These are phyloP conservation scores for Heteromurus nitidus DNA, from an alignment of 2,888 invertebrate species.

Conservation along the genomic window DNA sequence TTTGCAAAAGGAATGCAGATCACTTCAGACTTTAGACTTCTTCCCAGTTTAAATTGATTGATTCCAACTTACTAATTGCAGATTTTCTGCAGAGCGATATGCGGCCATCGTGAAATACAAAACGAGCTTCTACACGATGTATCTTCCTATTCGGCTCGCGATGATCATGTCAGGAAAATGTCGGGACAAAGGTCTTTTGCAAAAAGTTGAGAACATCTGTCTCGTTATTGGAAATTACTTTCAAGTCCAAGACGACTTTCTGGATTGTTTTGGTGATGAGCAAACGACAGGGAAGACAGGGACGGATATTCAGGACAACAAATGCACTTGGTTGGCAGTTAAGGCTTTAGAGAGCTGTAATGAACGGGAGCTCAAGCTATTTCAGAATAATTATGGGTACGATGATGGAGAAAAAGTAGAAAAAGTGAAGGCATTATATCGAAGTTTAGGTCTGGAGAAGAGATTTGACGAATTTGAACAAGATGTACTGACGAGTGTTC, in stretches of 20 bases:
- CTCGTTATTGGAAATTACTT: conserved; percentile 92
- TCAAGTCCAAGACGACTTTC: conserved; percentile 94
- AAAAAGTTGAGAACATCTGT: conserved; percentile 89
- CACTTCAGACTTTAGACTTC: conserved; percentile 73
- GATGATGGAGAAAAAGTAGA: conserved; percentile 1
- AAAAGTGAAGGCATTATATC: conserved; percentile 79
- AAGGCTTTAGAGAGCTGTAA: conserved; percentile 85
- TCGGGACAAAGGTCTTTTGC: conserved; percentile 84
- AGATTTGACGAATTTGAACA: conserved; percentile 72
- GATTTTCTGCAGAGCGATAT: conserved; percentile 86
- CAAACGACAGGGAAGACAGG: conserved; percentile 90
- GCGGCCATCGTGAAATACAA: conserved; percentile 92
- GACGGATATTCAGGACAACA: conserved; percentile 94
- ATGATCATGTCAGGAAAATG: conserved; percentile 85
- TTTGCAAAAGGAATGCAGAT: neutral
- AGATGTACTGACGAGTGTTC: neutral
- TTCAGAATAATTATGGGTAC: conserved; percentile 17
- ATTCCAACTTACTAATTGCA: too few species aligned
- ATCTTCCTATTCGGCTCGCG: conserved; percentile 91
- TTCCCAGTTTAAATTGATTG: conserved; percentile 74
- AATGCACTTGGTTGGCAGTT: conserved; percentile 95
- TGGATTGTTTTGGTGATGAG: conserved; percentile 93
- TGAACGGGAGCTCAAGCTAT: neutral
- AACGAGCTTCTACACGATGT: conserved; percentile 95
- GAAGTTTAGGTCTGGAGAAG: conserved; percentile 71